Percentiles rank a stretch among this genome's conserved stretches.
phyloP scores from a whole-genome alignment of 2,797 vertebrate species.

The Odontamblyopus lacepedii region DNA sequence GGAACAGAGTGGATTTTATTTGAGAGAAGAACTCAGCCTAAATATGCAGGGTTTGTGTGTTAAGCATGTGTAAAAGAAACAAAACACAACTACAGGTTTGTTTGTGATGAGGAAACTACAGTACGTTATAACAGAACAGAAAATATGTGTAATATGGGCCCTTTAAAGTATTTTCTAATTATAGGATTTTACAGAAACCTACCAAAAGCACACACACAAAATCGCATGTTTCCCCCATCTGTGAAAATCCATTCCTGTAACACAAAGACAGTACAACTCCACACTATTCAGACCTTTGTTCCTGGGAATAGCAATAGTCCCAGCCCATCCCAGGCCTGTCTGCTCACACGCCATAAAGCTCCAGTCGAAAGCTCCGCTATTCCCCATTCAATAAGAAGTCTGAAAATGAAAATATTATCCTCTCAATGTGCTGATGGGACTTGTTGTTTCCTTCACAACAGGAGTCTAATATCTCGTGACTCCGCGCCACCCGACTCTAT shows the following conservation, averaged over 20 bases:
- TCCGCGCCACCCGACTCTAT: constrained; percentile 93
- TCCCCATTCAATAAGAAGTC: constrained; percentile 97
- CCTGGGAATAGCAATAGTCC: constrained; percentile 77
- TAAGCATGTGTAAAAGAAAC: no score
- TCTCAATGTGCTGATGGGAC: constrained; percentile 95
- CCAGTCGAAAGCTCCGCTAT: constrained; percentile 78
- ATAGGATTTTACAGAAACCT: neutral
- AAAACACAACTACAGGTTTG: no score
- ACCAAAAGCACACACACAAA: constrained; percentile 16
- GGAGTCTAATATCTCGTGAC: constrained; percentile 98
- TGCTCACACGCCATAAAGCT: constrained; percentile 81
- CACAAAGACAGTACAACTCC: constrained; percentile 67
- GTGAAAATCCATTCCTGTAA: constrained; percentile 68
- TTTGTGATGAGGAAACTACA: no score
- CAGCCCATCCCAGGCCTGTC: constrained; percentile 71
- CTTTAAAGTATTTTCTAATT: neutral
- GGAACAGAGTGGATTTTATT: no score
- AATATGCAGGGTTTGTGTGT: no score
- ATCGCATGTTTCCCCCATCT: constrained; percentile 41
- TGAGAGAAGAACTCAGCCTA: no score
- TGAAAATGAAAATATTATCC: constrained; percentile 99
- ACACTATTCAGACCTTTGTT: constrained; percentile 85
- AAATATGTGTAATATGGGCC: no score
- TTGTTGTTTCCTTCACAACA: constrained; percentile 97
- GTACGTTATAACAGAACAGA: no score